Conservation (phyloP, 2,113 vertebrate genomes). For the Pelvicachromis taeniatus region DNA sequence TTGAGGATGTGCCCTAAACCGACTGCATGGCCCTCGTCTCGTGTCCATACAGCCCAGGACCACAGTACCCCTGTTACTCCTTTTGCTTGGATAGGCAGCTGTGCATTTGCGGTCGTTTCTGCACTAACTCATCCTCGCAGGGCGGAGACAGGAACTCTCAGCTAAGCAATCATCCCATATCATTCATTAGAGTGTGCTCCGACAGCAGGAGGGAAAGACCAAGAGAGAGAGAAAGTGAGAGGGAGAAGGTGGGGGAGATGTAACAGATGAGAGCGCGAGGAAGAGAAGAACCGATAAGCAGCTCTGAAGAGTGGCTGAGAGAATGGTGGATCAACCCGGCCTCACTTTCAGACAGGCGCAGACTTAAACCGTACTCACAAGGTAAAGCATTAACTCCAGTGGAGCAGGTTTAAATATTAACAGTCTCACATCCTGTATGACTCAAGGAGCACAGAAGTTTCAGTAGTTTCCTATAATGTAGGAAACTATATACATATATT, state of each 20-base stretch:
- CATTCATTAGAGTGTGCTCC: constrained; percentile 37
- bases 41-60: background rate
- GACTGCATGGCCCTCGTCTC: background rate
- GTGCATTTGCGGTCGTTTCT: constrained; percentile 2
- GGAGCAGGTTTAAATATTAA: constrained; percentile 75
- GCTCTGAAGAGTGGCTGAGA: background rate
- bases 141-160: constrained; percentile 50
- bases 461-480: constrained; percentile 18
- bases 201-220: constrained; percentile 10
- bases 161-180: constrained; percentile 54
- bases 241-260: constrained; percentile 10
- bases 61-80: background rate
- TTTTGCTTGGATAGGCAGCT: constrained; percentile 1
- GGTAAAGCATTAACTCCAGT: constrained; percentile 74
- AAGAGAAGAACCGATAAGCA: background rate
- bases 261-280: background rate
- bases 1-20: background rate
- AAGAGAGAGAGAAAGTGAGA: background rate
- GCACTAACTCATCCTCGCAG: constrained; percentile 15
- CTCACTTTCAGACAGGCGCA: background rate
- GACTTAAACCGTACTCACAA: background rate
- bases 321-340: background rate
- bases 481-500: background rate
- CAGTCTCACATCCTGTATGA: constrained; percentile 38
- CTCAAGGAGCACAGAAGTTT: constrained; percentile 43